Conservation (phyloP, 2,888 invertebrate species). For the Eumacrocentrus americanus region DNA sequence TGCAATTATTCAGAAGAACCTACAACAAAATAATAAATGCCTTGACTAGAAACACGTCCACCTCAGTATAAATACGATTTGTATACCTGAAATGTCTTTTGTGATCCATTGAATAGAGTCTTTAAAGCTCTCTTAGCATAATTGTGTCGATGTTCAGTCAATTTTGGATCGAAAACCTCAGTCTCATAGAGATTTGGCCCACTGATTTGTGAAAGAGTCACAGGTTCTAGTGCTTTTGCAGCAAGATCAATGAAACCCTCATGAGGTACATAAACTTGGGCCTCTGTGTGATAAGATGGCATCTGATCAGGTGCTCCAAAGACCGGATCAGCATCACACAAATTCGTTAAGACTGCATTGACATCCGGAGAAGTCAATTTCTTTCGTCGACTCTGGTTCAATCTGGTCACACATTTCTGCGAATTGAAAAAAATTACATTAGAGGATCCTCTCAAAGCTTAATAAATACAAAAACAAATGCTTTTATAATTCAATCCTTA, state of each 20-base stretch:
- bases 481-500: slow-evolving; percentile 30
- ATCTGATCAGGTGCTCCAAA: slow-evolving; percentile 52
- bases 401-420: slow-evolving; percentile 58
- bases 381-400: slow-evolving; percentile 55
- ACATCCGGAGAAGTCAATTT: slow-evolving; percentile 54
- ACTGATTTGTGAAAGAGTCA: slow-evolving; percentile 49
- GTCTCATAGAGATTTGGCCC: slow-evolving; percentile 56
- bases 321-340: slow-evolving; percentile 58
- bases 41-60: too few relatives aligned
- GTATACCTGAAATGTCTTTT: slow-evolving; percentile 58
- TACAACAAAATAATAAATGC: slow-evolving; percentile 29
- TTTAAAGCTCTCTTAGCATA: slow-evolving; percentile 58
- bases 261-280: slow-evolving; percentile 55
- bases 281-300: slow-evolving; percentile 56
- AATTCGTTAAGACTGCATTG: slow-evolving; percentile 55
- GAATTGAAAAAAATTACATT: slow-evolving; percentile 23
- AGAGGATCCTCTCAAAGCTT: not conserved
- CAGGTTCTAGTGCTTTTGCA: slow-evolving; percentile 49
- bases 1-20: slow-evolving; percentile 58
- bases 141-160: slow-evolving; percentile 53
- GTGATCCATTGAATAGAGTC: slow-evolving; percentile 58
- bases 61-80: not conserved
- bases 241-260: slow-evolving; percentile 52
- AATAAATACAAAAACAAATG: not conserved
- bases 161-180: slow-evolving; percentile 52